Percentiles rank a stretch among this genome's conserved stretches.
These are phyloP conservation scores for Spisula solida DNA, from an alignment of 2,888 invertebrate species.

Conservation along the genomic window DNA sequence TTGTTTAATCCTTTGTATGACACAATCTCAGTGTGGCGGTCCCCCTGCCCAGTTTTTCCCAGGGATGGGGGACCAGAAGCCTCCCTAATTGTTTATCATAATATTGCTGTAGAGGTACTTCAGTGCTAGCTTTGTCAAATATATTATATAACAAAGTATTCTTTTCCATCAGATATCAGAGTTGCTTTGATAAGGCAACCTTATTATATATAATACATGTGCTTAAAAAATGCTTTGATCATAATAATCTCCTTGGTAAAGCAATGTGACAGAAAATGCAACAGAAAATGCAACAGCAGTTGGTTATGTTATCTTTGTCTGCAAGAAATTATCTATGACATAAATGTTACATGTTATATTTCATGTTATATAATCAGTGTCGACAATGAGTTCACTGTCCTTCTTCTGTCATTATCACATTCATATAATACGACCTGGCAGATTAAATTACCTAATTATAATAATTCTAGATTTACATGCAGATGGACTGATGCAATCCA, in stretches of 20 bases:
- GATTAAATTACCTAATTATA: neutral
- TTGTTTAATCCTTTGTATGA: too few relatives aligned
- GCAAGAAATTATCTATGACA: conserved; percentile 5
- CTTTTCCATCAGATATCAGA: too few relatives aligned
- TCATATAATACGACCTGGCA: conserved; percentile 2
- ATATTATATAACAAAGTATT: too few relatives aligned
- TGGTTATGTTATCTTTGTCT: conserved; percentile 3
- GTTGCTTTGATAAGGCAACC: too few relatives aligned
- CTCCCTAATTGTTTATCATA: too few relatives aligned
- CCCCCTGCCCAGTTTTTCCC: too few relatives aligned
- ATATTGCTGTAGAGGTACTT: too few relatives aligned
- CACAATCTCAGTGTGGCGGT: too few relatives aligned
- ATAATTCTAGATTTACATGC: neutral
- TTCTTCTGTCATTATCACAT: neutral
- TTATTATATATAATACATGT: too few relatives aligned
- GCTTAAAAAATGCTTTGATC: neutral
- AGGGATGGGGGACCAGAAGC: too few relatives aligned
- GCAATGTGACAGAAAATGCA: neutral
- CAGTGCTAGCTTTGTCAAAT: too few relatives aligned
- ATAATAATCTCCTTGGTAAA: neutral
- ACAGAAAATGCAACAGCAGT: neutral
- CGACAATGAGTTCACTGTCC: neutral
- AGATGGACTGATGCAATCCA: neutral
- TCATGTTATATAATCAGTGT: neutral
- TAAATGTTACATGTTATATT: neutral